Evolutionary conservation across 2,888 invertebrate species (phyloP), one percentile per base, ranked within the genome.

Genomic region (Blastobasis adustella): DNA sequence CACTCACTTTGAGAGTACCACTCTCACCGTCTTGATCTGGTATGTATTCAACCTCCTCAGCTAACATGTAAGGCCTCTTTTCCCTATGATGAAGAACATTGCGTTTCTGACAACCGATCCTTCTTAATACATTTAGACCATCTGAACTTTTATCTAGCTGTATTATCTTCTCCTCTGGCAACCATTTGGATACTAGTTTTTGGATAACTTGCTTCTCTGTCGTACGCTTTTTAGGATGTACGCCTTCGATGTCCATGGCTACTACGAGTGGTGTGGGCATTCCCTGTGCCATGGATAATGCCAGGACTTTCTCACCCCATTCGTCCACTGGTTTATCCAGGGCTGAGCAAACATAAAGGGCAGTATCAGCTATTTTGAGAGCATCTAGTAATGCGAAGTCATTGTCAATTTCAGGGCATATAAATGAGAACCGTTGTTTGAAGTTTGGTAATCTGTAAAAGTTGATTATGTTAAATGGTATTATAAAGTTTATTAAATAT

Each of bases 291-390:
- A 95, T 91, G 5, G 95, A 89, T 65, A 95, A 90, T 10, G 93
- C 92, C 36, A 98, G 87, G 23, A 96, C 91, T 63, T 92, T 92
- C 60, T 94, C 92, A 0, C 96, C 96, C 92, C 93, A 94, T 55
- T 92, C 90, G 72, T 96, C 96, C 45, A 96, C 90, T 1, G 94
- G 89, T 58, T 93, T 92, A 59, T 93, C 91, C 50, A 92, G 83
- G 7, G 94, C 93, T 1, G 95, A 95, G 45, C 95, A 90, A 6
- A 98, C 76, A 71, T 96, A 92, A 4, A 98, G 69, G 2, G 96
- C 91, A 1, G 95, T 95, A 71, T 98, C 97, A 37, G 96, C 93
- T 5, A 97, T 92, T 90, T 97, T 97, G 1, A 95, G 82, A n/a
- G 93, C 90, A 85, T 97, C 97, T 51, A 97, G 79, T 5, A 93